Percentiles rank a stretch among this genome's conserved stretches.
These are phyloP conservation scores for Arvicanthis niloticus DNA, from an alignment of 2,113 vertebrate species.

Conservation along the genomic window DNA sequence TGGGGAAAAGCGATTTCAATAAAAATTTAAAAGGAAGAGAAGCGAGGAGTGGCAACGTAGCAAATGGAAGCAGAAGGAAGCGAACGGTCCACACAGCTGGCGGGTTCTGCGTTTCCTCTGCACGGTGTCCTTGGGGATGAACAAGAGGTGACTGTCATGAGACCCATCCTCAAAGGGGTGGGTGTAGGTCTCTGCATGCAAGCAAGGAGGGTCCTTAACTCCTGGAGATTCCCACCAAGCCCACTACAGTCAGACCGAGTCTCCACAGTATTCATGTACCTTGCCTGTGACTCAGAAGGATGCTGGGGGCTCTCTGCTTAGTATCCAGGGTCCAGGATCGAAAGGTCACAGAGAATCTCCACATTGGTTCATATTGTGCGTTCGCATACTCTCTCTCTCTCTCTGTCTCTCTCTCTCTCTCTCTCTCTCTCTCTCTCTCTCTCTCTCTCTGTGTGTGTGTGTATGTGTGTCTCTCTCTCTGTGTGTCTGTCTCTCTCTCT, in stretches of 20 bases:
- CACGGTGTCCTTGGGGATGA: background rate
- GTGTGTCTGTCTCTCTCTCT: too few relatives aligned
- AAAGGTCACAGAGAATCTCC: rapidly evolving
- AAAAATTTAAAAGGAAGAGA: slow-evolving; percentile 36
- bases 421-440: too few relatives aligned
- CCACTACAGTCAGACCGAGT: rapidly evolving
- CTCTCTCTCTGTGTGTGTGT: too few relatives aligned
- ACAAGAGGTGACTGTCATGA: rapidly evolving
- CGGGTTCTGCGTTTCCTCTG: background rate
- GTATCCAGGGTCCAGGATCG: rapidly evolving
- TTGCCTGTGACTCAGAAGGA: too few relatives aligned
- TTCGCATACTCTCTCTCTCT: too few relatives aligned
- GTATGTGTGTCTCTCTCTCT: too few relatives aligned
- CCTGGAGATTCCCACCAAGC: background rate
- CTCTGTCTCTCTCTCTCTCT: too few relatives aligned
- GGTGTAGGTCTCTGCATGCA: rapidly evolving
- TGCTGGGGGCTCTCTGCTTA: background rate
- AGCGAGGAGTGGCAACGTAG: background rate
- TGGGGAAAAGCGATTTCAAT: slow-evolving; percentile 25
- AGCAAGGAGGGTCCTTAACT: rapidly evolving
- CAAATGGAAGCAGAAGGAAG: background rate
- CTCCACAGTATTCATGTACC: rapidly evolving
- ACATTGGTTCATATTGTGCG: rapidly evolving
- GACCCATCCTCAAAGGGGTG: rapidly evolving
- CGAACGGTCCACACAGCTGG: rapidly evolving